These are phyloP conservation scores for Silurus asotus DNA, from an alignment of 2,113 vertebrate genomes.

Conservation along the genomic window DNA sequence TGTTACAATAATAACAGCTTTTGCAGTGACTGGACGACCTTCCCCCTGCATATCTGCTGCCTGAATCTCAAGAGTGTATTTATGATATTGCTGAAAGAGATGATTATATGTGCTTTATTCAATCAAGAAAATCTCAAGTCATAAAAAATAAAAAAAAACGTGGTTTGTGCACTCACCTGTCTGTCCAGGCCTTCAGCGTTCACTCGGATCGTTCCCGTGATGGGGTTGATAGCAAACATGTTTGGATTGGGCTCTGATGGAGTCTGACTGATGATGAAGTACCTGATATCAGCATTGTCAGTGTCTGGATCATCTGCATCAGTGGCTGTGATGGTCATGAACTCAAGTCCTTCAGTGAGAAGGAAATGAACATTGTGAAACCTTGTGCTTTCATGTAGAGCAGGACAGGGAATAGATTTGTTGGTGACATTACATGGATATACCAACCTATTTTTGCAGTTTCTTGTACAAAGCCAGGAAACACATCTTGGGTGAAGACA, in stretches of 20 bases:
- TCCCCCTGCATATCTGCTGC: constrained; percentile 71
- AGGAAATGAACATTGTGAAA: not conserved
- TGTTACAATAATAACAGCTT: constrained; percentile 69
- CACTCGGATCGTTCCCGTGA: constrained; percentile 73
- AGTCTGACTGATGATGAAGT: constrained; percentile 70
- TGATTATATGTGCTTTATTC: not conserved
- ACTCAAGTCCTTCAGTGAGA: constrained; percentile 63
- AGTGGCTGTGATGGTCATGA: constrained; percentile 75
- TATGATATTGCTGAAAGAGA: constrained; percentile 64
- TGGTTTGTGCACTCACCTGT: constrained; percentile 67
- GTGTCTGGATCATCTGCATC: constrained; percentile 69
- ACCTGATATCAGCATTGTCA: constrained; percentile 69
- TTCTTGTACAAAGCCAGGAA: constrained; percentile 58
- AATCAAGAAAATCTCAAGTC: not conserved
- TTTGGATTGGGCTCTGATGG: constrained; percentile 18
- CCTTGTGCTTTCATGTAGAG: not conserved
- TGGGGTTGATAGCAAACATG: constrained; percentile 74
- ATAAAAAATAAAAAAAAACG: not conserved
- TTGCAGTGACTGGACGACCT: constrained; percentile 61
- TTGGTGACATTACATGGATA: not conserved
- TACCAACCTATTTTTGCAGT: constrained; percentile 9
- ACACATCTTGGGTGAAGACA: constrained; percentile 58
- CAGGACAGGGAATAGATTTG: not conserved
- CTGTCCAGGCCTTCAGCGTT: constrained; percentile 71
- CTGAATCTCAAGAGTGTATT: constrained; percentile 72